Evolutionary conservation across 2,888 invertebrate species (phyloP), one percentile per base, ranked within the genome.

Genomic region (Tineola bisselliella): DNA sequence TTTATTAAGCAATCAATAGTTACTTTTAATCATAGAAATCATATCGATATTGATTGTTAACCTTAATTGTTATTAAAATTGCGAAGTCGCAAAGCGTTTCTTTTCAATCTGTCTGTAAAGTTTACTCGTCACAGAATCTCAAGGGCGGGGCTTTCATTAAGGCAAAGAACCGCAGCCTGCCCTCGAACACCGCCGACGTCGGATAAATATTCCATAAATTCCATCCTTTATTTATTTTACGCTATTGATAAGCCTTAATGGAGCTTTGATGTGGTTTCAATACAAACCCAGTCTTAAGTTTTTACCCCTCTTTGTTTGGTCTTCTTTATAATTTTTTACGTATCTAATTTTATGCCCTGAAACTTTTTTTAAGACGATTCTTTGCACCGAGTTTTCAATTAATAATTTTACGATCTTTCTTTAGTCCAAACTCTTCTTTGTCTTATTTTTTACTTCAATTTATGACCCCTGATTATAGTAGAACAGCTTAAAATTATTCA

Each of bases 171-270:
- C 79, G 70, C 81, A 80, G 74, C 69, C 74, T 72, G 69, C 69
- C 73, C 71, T 68, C 71, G 70, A 61, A 61, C 61, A 61, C 58
- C 59, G 62, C 62, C 63, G 44, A 57, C 62, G 43, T 59, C 70
- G 77, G 78, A 79, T 82, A 80, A 82, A 82, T 83, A 79, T 82
- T 77, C 71, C 79, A 68, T 79, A 82, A 81, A 83, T 81, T 83
- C 76, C 74, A 48, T 73, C 75, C 78, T 77, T 79, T 84, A 84
- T 84, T 84, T 84, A 82, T 82, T 82, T 78, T 76, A 75, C 76
- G 81, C 79, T 77, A 76, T 81, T 79, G 76, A 84, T 84, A 80
- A 79, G 81, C 79, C 76, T 72, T 84, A 84, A 86, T 84, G 78
- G 76, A 71, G 72, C 83, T 84, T 84, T 84, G 84, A 86, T 86